Percentiles rank a stretch among this genome's conserved stretches.
phyloP scores from a whole-genome alignment of 2,888 invertebrate species.

The Zhuqinia jingwanae region DNA sequence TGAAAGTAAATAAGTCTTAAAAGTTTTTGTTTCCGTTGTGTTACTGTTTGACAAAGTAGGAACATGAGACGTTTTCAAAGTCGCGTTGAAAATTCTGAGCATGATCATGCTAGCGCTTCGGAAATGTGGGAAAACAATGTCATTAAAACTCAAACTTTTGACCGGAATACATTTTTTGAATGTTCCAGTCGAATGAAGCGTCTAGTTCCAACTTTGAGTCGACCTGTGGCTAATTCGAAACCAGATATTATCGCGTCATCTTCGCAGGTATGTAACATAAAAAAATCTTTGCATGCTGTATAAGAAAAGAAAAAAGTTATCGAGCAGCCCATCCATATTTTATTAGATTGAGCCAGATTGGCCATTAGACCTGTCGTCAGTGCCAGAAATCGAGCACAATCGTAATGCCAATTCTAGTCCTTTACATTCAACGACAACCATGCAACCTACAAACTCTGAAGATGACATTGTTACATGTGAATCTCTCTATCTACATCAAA shows the following conservation, averaged over 20 bases:
- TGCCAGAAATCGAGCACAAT: no score
- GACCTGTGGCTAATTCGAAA: not conserved
- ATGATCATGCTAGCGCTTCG: not conserved
- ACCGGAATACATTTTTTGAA: conserved; percentile 58
- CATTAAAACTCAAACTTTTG: conserved; percentile 39
- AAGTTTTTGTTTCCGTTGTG: not conserved
- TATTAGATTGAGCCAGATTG: no score
- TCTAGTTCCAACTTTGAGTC: conserved; percentile 59
- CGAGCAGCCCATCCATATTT: no score
- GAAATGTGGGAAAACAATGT: not conserved
- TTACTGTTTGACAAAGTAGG: not conserved
- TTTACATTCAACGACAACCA: no score
- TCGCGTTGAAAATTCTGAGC: not conserved
- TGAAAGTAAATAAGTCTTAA: no score
- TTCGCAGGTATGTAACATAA: not conserved
- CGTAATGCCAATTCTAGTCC: no score
- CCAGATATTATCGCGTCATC: no score
- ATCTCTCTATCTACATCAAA: no score
- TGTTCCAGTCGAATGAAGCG: conserved; percentile 68
- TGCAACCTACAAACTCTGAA: no score
- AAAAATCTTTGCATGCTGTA: not conserved
- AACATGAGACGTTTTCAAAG: conserved; percentile 47
- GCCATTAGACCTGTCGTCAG: no score
- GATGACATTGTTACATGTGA: no score
- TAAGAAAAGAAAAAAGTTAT: no score